phyloP scores from a whole-genome alignment of 2,797 vertebrate species.

The Pseudomugil gertrudae region DNA sequence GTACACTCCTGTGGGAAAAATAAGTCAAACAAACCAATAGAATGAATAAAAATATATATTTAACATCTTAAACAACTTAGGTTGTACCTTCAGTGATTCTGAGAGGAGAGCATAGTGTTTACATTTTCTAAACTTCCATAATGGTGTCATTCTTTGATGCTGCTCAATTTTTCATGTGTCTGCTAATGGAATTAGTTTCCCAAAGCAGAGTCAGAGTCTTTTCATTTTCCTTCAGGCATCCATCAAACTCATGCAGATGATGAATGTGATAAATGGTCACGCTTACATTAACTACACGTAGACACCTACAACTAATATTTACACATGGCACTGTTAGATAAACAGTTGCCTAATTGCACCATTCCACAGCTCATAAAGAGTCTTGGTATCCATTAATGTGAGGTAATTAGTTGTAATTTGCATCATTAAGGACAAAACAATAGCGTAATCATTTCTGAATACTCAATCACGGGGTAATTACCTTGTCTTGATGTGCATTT shows the following conservation, averaged over 20 bases:
- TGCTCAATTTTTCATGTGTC: conserved; percentile 40
- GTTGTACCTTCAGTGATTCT: conserved; percentile 19
- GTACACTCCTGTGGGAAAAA: conserved; percentile 7
- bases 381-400: conserved; percentile 65
- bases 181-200: conserved; percentile 52
- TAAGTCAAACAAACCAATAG: neutral
- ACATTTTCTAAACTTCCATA: neutral
- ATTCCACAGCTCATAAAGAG: conserved; percentile 69
- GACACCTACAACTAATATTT: conserved; percentile 64
- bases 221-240: conserved; percentile 32
- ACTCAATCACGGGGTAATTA: conserved; percentile 77
- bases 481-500: conserved; percentile 60
- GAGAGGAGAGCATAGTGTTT: too few species aligned
- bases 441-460: conserved; percentile 76
- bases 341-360: conserved; percentile 68
- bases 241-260: conserved; percentile 53
- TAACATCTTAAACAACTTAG: conserved; percentile 26
- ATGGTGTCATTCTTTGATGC: neutral
- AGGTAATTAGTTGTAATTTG: conserved; percentile 78
- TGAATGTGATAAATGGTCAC: conserved; percentile 45
- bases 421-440: conserved; percentile 79
- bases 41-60: neutral
- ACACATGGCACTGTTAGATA: conserved; percentile 60
- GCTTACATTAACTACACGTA: conserved; percentile 44
- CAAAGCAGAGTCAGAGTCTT: conserved; percentile 40